Evolutionary conservation across 2,113 vertebrate species (phyloP).

Genomic region (Nyctereutes procyonoides): DNA sequence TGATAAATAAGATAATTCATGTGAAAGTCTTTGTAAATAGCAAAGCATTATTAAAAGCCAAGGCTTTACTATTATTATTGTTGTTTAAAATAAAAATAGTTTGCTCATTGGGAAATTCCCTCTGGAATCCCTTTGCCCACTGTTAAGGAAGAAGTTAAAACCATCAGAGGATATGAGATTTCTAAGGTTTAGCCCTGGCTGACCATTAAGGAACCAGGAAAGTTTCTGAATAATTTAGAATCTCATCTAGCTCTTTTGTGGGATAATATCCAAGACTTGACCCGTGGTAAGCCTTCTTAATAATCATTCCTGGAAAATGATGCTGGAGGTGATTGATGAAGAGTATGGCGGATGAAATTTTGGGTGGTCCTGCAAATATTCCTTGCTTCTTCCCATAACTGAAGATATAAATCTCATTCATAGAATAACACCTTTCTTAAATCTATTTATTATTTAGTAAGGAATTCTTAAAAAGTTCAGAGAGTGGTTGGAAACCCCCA

Average conservation of each 20-base stretch:
- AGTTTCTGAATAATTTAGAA: background rate
- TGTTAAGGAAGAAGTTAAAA: background rate
- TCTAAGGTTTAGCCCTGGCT: background rate
- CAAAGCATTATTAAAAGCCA: conserved; percentile 31
- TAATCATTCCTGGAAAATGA: background rate
- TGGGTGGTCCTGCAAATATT: background rate
- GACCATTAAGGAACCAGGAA: background rate
- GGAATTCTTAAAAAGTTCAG: background rate
- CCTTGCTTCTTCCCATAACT: background rate
- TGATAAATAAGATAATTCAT: conserved; percentile 60
- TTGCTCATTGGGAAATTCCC: background rate
- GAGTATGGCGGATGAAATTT: background rate
- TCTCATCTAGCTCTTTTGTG: background rate
- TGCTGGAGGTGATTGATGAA: background rate
- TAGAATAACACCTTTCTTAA: background rate
- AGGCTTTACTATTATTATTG: conserved; percentile 2
- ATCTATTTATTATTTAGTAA: background rate
- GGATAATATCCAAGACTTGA: background rate
- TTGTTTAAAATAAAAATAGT: conserved; percentile 55
- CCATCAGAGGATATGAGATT: background rate
- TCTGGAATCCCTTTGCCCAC: background rate
- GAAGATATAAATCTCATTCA: background rate
- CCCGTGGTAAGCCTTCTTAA: background rate
- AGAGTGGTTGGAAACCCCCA: background rate
- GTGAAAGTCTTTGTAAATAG: conserved; percentile 63